phyloP scores from a whole-genome alignment of 2,113 vertebrate species.

The Hippocampus abdominalis region DNA sequence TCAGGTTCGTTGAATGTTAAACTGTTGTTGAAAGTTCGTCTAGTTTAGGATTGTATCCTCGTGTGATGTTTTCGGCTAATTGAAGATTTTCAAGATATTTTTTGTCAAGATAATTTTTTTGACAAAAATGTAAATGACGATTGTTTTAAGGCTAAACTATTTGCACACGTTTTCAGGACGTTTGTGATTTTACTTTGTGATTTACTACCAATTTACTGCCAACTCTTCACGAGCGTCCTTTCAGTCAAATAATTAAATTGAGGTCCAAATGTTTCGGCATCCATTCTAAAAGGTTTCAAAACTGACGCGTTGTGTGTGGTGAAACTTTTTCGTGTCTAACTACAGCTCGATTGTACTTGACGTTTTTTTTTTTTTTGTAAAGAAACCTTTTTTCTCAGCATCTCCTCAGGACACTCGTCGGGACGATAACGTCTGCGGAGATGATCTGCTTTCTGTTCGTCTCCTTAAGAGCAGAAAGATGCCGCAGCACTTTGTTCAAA shows the following conservation, averaged over 20 bases:
- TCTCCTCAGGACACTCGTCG: not conserved
- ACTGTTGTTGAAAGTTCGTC: no score
- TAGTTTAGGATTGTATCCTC: no score
- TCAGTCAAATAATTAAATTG: not conserved
- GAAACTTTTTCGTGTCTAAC: not conserved
- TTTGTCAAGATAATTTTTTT: no score
- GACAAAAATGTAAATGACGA: no score
- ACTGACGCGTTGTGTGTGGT: not conserved
- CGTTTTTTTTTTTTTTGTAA: not conserved
- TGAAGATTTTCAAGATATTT: no score
- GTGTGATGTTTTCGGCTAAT: no score
- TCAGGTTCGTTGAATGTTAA: no score
- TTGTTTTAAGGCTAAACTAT: no score
- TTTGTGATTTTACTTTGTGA: no score
- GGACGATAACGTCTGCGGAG: not conserved
- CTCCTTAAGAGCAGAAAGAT: constrained; percentile 45
- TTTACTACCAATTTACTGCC: no score
- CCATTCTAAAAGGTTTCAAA: not conserved
- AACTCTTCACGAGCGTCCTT: no score
- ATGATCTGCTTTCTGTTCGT: constrained; percentile 20
- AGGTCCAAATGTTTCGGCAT: not conserved
- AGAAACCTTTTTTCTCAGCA: not conserved
- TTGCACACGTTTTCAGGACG: no score
- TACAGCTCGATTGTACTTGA: not conserved
- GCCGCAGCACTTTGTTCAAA: constrained; percentile 65